Evolutionary conservation across 2,888 invertebrate genomes (phyloP), one percentile per base, ranked within the genome.

Genomic region (Campaea margaritaria): DNA sequence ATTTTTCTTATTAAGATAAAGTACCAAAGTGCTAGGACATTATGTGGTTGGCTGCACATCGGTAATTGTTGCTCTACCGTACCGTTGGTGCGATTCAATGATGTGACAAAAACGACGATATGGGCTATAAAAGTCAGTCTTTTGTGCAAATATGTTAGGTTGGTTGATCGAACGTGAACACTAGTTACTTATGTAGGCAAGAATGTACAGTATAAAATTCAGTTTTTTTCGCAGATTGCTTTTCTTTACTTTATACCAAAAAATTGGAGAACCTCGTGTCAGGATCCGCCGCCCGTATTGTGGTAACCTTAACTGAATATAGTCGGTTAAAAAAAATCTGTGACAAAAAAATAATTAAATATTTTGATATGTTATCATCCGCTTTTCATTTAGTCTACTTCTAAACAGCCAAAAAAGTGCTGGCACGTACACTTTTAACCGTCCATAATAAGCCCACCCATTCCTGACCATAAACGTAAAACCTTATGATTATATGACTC

Each of bases 401-500:
- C 21, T 3, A 5, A 3, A 21, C 21, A 21, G 21, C 21, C 0
- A 15, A 46, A 46, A 46, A 15, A 10, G 34, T 34, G 46, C 46
- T 34, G 34, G 10, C 34, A 42, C 42, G 28, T 41, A 34, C 13
- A 45, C 49, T 38, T 50, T 50, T 28, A 48, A 44, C 43, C 34
- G 2, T 31, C 15, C 42, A n/a, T 3, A n/a, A 14, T 21, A 47
- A 16, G 15, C 27, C 36, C 49, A 31, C 50, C 51, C 45, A 46
- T 42, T 36, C 46, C 31, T 8, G 28, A 21, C 46, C 47, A 15
- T 52, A 34, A 52, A 52, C 61, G 45, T 62, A 66, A 66, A 64
- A 59, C 39, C 36, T 63, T 57, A 66, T 31, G 51, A 39, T 42
- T n/a, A n/a, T n/a, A n/a, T n/a, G n/a, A n/a, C n/a, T n/a, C 58